Conservation (phyloP, 2,888 invertebrate species). For the Scaptomyza polygonia region DNA sequence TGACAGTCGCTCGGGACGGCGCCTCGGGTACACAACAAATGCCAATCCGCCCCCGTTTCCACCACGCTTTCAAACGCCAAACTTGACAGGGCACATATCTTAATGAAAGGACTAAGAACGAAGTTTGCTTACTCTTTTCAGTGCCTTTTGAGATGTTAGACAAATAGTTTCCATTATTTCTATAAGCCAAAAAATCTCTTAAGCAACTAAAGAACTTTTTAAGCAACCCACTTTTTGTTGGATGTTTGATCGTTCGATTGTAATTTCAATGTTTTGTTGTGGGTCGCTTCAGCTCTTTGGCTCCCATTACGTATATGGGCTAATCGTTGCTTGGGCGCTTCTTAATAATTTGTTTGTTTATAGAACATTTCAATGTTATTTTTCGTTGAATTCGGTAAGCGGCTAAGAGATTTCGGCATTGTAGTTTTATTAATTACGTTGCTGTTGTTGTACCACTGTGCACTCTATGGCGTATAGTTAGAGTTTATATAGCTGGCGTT, state of each 20-base stretch:
- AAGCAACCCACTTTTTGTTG: conserved; percentile 9
- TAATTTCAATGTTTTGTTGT: conserved; percentile 38
- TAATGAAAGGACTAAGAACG: not conserved
- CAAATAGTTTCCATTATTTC: too few species aligned
- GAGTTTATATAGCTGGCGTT: conserved; percentile 45
- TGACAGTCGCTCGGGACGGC: conserved; percentile 44
- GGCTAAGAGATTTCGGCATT: conserved; percentile 59
- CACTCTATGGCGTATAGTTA: conserved; percentile 17
- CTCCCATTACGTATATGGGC: conserved; percentile 52
- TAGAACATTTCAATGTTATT: conserved; percentile 63
- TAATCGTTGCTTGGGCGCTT: conserved; percentile 56
- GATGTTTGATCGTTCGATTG: conserved; percentile 10
- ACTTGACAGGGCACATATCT: conserved; percentile 31
- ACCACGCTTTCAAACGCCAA: conserved; percentile 17
- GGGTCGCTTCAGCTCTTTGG: conserved; percentile 23
- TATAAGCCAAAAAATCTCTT: not conserved
- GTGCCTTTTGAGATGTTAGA: too few species aligned
- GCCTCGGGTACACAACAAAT: conserved; percentile 45
- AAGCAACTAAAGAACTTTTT: conserved; percentile 9
- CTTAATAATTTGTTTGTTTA: conserved; percentile 66
- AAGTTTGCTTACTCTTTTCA: conserved; percentile 27
- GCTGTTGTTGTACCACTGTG: conserved; percentile 41
- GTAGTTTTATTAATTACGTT: conserved; percentile 25
- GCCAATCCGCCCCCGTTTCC: conserved; percentile 4
- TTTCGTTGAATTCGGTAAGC: conserved; percentile 56